These are phyloP conservation scores for Masnerella sp. DNA, from an alignment of 2,888 invertebrate species.

Conservation along the genomic window DNA sequence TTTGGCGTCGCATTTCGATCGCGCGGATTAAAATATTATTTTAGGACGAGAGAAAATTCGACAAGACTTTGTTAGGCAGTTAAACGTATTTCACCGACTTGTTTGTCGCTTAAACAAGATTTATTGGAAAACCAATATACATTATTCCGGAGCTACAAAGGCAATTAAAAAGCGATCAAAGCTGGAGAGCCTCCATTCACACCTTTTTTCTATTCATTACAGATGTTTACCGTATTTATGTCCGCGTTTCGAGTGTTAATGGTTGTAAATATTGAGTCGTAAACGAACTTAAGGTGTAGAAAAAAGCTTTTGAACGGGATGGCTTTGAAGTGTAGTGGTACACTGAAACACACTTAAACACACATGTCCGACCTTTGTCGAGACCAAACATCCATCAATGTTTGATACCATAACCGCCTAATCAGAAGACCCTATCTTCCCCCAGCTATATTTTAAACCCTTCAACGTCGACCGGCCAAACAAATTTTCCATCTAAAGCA, in stretches of 20 bases:
- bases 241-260: conserved; percentile 7
- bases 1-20: background rate
- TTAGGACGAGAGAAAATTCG: background rate
- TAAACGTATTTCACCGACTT: background rate
- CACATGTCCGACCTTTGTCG: conserved; percentile 9
- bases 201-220: conserved; percentile 17
- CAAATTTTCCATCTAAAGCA: background rate
- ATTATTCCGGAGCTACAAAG: too few species aligned
- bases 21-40: conserved; percentile 9
- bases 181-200: conserved; percentile 4
- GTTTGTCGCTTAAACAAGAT: background rate
- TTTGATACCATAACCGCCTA: conserved; percentile 8
- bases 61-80: background rate
- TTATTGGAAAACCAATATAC: too few species aligned
- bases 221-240: conserved; percentile 25
- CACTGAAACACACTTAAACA: conserved; percentile 29
- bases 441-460: conserved; percentile 1
- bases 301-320: conserved; percentile 12
- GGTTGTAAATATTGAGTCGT: conserved; percentile 33
- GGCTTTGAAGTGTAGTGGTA: conserved; percentile 2
- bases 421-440: conserved; percentile 7
- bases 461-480: background rate
- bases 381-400: conserved; percentile 2
- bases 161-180: conserved; percentile 4
- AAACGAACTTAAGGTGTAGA: background rate